Evolutionary conservation across 2,113 vertebrate species (phyloP).

Genomic region (Oophaga pumilio): DNA sequence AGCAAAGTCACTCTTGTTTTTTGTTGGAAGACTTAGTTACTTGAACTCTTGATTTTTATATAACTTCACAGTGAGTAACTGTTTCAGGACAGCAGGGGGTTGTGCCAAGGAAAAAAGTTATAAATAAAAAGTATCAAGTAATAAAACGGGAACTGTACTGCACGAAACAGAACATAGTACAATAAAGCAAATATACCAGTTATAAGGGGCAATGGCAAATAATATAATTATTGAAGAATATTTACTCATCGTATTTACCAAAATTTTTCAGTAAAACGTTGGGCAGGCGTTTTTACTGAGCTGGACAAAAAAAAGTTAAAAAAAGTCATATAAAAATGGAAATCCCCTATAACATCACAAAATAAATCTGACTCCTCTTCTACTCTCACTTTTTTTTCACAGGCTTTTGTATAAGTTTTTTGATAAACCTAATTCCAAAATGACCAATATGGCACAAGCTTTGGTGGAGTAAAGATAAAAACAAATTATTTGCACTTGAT

Average conservation of each 20-base stretch:
- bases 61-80: neutral
- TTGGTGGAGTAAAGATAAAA: no score
- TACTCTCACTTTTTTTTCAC: no score
- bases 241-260: neutral
- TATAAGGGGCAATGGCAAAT: neutral
- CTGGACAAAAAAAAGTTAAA: no score
- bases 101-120: neutral
- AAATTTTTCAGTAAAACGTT: no score
- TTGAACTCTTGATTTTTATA: neutral
- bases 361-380: no score
- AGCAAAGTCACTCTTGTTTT: neutral
- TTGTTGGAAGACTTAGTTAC: neutral
- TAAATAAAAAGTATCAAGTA: slow-evolving; percentile 1
- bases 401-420: no score
- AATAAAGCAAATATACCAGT: neutral
- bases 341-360: no score
- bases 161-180: neutral
- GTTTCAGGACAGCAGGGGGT: neutral
- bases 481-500: no score
- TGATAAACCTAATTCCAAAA: no score
- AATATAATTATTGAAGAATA: neutral
- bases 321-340: no score
- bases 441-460: no score
- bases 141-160: neutral
- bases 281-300: no score